Evolutionary conservation across 2,113 vertebrate species (phyloP), one percentile per base, ranked within the genome.

Genomic region (Polyodon spathula): DNA sequence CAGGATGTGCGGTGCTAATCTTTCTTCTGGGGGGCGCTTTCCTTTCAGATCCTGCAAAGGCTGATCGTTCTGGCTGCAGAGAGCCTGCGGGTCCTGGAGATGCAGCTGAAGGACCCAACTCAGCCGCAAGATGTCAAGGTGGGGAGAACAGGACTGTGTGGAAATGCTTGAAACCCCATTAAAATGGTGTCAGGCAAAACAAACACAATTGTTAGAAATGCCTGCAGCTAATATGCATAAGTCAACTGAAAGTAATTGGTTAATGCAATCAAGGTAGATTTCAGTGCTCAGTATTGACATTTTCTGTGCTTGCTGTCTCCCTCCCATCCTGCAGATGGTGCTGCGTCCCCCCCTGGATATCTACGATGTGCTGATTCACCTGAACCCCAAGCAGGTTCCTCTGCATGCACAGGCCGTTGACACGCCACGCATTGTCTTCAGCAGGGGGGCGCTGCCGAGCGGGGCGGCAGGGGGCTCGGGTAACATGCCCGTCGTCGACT

Each of bases 301-400:
- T 40, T 40, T 55, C 2, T 37, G n/a, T n/a, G n/a, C 16, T 6
- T n/a, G 4, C 56, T 7, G 40, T 48, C 11, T 4, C 1, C 14
- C 10, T 4, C 0, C 66, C 15, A 63, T 63, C 40, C 17, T 68
- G 50, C 65, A 99, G 95, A 85, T 89, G 53, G 79, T 80, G 44
- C 90, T 99, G 78, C 91, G 96, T 12, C 92, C 96, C n/a, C 90
- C 95, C 12, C 50, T 97, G 72, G 92, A 96, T 8, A 73, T 76
- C 16, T 99, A 94, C 0, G 95, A 99, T 1, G 89, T 95, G 37
- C 71, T 98, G 53, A 95, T 98, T 76, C 85, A 84, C 77, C 82
- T 99, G 66, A 82, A 81, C 46, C 74, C 88, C 17, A 90, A 81
- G 56, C 93, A 97, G 66, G 80, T 97, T 15, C 94, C 94, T 6